These are phyloP conservation scores for Campopleginae sp. DNA, from an alignment of 2,888 invertebrate species.

Conservation along the genomic window DNA sequence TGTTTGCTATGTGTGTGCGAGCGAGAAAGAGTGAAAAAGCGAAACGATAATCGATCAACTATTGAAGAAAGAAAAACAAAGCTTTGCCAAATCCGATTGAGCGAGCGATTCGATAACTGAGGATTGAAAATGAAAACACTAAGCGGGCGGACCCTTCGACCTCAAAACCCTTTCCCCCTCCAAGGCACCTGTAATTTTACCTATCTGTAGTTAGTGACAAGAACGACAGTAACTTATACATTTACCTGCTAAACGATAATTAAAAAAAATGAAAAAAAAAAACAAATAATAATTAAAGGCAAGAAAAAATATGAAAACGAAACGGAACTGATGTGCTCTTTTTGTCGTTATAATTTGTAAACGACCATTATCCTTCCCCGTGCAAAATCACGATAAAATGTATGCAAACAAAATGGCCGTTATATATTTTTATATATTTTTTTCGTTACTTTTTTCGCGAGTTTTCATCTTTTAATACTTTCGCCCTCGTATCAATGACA, in stretches of 20 bases:
- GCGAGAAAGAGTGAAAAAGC: conserved; percentile 49
- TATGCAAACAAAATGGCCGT: conserved; percentile 38
- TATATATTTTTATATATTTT: conserved; percentile 44
- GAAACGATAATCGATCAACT: conserved; percentile 42
- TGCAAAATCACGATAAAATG: conserved; percentile 32
- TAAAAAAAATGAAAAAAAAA: conserved; percentile 75
- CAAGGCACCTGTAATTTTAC: conserved; percentile 80
- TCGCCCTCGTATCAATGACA: not conserved
- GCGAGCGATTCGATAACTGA: conserved; percentile 50
- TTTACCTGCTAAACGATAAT: conserved; percentile 79
- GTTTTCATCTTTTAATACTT: not conserved
- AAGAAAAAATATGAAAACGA: conserved; percentile 66
- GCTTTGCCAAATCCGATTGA: conserved; percentile 64
- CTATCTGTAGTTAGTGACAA: conserved; percentile 80
- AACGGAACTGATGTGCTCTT: conserved; percentile 36
- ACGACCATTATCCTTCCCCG: conserved; percentile 36
- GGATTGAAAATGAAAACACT: conserved; percentile 36
- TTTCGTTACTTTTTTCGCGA: not conserved
- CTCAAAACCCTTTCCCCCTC: conserved; percentile 65
- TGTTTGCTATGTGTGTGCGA: conserved; percentile 59
- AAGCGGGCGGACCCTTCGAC: conserved; percentile 76
- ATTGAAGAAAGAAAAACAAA: conserved; percentile 42
- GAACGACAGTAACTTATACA: conserved; percentile 81
- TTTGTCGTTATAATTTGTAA: conserved; percentile 61
- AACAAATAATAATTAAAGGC: conserved; percentile 76